A percentile compares a stretch with the other conserved stretches of the same genome.
Conservation (phyloP, 2,888 invertebrate genomes). For the Drosophila cognata region DNA sequence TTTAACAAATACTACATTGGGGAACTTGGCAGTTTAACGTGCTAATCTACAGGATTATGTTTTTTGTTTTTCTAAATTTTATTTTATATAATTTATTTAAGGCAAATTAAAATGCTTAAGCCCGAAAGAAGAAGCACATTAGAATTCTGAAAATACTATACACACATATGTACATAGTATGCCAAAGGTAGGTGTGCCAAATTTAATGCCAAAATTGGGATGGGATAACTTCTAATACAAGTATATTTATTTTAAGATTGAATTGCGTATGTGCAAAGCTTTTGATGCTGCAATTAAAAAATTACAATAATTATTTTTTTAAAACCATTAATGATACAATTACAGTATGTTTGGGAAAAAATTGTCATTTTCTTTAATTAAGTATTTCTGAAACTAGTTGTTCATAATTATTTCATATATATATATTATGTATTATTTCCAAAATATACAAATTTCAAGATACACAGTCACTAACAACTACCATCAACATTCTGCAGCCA, state of each 20-base stretch:
- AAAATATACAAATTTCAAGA: neutral
- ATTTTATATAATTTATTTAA: conserved; percentile 19
- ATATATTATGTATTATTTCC: neutral
- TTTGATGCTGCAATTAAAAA: neutral
- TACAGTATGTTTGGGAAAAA: neutral
- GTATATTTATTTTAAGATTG: neutral
- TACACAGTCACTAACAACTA: neutral
- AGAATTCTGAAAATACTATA: neutral
- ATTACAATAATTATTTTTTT: neutral
- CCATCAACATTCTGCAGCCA: neutral
- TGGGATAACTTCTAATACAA: neutral
- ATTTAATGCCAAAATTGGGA: neutral
- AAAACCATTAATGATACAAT: neutral
- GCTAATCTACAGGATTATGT: conserved; percentile 45
- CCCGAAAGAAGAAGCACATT: conserved; percentile 27
- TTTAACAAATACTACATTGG: conserved; percentile 15
- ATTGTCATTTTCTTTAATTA: neutral
- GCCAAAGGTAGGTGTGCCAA: neutral
- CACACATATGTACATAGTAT: neutral
- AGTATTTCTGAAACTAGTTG: neutral
- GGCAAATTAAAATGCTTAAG: conserved; percentile 63
- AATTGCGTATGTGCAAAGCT: neutral
- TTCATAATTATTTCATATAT: neutral
- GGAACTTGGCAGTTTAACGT: conserved; percentile 8
- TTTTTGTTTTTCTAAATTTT: conserved; percentile 6